phyloP scores from a whole-genome alignment of 2,113 vertebrate genomes.

The Eupsittula cactorum region DNA sequence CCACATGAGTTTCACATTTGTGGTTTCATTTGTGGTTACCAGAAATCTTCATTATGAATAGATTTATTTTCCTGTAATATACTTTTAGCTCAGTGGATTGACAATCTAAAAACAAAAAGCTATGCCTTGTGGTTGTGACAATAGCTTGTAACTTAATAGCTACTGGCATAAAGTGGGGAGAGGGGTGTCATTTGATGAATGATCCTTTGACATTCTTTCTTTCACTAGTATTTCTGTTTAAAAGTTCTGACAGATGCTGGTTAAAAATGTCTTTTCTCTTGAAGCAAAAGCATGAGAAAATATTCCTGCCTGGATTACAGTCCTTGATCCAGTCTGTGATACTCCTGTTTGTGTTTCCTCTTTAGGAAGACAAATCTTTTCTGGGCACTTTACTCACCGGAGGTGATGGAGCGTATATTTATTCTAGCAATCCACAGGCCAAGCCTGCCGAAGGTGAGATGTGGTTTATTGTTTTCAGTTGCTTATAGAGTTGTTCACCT shows the following conservation, averaged over 20 bases:
- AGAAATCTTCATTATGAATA: constrained; percentile 44
- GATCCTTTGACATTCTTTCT: not conserved
- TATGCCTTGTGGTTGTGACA: constrained; percentile 24
- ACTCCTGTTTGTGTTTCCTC: not conserved
- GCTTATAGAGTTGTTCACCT: not conserved
- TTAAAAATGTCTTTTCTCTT: not conserved
- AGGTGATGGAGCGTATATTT: constrained; percentile 83
- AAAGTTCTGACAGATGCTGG: not conserved
- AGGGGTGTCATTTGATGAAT: not conserved
- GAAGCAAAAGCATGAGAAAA: not conserved
- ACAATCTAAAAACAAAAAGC: constrained; percentile 7
- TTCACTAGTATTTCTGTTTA: not conserved
- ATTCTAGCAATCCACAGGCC: constrained; percentile 79
- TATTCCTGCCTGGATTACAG: not conserved
- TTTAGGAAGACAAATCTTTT: constrained; percentile 80
- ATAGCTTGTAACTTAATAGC: constrained; percentile 3
- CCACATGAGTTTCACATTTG: constrained; percentile 50
- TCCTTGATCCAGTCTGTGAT: not conserved
- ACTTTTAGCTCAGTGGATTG: not conserved
- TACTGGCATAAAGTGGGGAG: not conserved
- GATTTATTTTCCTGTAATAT: constrained; percentile 40
- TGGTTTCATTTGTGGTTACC: constrained; percentile 37
- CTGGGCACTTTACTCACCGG: constrained; percentile 83
- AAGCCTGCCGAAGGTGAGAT: constrained; percentile 87
- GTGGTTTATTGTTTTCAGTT: not conserved